Base-by-base conservation (phyloP, 2,113 vertebrate species). In the Notiomystis cincta region DNA sequence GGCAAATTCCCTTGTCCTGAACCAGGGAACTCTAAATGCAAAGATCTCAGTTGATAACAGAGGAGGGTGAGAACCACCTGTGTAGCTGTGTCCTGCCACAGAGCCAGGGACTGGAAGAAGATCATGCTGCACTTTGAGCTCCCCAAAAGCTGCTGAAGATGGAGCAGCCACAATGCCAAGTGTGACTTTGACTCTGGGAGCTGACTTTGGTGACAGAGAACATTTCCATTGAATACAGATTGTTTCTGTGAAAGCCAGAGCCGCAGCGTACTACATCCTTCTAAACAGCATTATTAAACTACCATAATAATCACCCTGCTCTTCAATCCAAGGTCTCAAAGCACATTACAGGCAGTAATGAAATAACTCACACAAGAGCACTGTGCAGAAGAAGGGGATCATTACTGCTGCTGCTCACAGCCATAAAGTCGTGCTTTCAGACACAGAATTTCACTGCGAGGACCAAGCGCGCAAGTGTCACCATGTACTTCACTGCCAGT, bases 311-410 rank as follows among this genome's bases (percentile, higher is more conserved):
- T 95, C 91, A 92, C 65, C 44, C 64, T 94, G 91, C 87, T 95
- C 93, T 94, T 96, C 94, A 95, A 81, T 81, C 72, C 96, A 95
- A 96, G 89, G 95, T 95, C 95, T 97, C 89, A 87, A 84, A 95
- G 83, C 86, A 89, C 95, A 97, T 97, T 95, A 95, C 51, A 92
- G 83, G 38, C 83, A 62, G 86, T 92, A 96, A 95, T 94, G 94
- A 95, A 97, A 83, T 93, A 96, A 93, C 80, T 95, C 91, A 95
- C 50, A 95, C 54, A 92, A 76, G 71, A 89, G 82, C 93, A 70
- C 50, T 88, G 86, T 1, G 25, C 44, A 30, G 51, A 93, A 92
- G 71, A 78, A 77, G 51, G 38, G 64, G 76, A 95, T 93, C 80
- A 83, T 95, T 95, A 93, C 85, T 66, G 94, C 54, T 80, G 64